Evolutionary conservation across 1,140 invertebrate species (phyloP).

Genomic region (Lycorma delicatula): DNA sequence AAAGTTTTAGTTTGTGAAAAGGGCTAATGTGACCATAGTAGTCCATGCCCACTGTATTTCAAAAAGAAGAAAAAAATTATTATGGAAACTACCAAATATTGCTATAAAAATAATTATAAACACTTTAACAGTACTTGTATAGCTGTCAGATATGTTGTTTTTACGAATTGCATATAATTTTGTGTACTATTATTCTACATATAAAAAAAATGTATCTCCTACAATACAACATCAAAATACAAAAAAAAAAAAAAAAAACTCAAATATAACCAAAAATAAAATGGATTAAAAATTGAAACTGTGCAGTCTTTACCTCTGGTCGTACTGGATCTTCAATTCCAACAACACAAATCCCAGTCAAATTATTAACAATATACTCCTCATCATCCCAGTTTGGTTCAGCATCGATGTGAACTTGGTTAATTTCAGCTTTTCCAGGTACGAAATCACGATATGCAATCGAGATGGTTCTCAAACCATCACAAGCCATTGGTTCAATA

Average conservation of each 20-base stretch:
- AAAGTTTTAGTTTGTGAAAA: no score
- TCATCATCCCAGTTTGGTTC: conserved; percentile 99
- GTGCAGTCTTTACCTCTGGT: conserved; percentile 73
- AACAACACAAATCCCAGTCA: conserved; percentile 92
- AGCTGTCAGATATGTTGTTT: no score
- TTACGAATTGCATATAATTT: no score
- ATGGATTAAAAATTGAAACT: not conserved
- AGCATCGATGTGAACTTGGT: conserved; percentile 82
- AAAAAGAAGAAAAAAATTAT: no score
- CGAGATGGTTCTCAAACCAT: conserved; percentile 93
- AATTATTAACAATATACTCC: conserved; percentile 78
- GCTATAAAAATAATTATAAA: no score
- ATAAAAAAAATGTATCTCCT: no score
- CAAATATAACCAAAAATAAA: not conserved
- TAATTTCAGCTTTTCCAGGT: conserved; percentile 82
- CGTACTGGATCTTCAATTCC: conserved; percentile 98
- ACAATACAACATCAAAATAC: no score
- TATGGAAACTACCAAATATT: no score
- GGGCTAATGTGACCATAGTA: no score
- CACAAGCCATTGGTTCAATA: conserved; percentile 98
- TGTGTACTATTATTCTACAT: no score
- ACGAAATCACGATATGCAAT: conserved; percentile 91
- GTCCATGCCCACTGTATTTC: no score
- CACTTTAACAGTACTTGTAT: no score
- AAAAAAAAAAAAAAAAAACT: not conserved